Conservation (phyloP, 2,797 vertebrate genomes). For the Sebastes vulpes region DNA sequence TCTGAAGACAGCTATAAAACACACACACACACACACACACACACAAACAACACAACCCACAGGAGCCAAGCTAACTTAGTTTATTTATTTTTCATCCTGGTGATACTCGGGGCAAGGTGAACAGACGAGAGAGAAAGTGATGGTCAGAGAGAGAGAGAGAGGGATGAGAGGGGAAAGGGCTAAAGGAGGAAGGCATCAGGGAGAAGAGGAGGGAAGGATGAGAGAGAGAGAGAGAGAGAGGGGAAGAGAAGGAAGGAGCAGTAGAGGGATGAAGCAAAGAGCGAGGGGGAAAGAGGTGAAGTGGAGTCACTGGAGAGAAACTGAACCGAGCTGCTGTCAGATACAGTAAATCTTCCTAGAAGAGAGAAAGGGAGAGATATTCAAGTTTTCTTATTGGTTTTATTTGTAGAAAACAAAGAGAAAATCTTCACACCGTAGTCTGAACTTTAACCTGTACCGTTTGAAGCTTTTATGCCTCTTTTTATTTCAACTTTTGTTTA, state of each 20-base stretch:
- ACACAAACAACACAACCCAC: conserved; percentile 41
- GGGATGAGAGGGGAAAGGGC: background rate
- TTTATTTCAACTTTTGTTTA: background rate
- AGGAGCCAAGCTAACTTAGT: conserved; percentile 20
- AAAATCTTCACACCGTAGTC: background rate
- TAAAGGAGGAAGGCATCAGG: background rate
- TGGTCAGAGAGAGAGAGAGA: conserved; percentile 1
- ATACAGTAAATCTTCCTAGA: background rate
- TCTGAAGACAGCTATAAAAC: conserved; percentile 33
- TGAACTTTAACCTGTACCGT: too few relatives aligned
- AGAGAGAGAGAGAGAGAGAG: background rate
- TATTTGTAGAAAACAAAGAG: background rate
- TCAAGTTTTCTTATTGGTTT: background rate
- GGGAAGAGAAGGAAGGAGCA: too few relatives aligned
- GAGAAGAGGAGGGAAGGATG: too few relatives aligned
- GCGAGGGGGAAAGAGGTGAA: background rate
- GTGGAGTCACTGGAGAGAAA: conserved; percentile 24
- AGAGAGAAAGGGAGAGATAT: background rate
- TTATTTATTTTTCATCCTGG: conserved; percentile 53
- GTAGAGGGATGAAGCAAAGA: background rate
- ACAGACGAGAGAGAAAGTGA: conserved; percentile 32
- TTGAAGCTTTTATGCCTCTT: too few relatives aligned
- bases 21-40: conserved; percentile 17
- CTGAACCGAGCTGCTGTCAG: conserved; percentile 4
- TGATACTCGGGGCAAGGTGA: conserved; percentile 38